A percentile compares a stretch with the other conserved stretches of the same genome.
These are phyloP conservation scores for Drosophila repleta DNA, from an alignment of 1,140 invertebrate species.

Conservation along the genomic window DNA sequence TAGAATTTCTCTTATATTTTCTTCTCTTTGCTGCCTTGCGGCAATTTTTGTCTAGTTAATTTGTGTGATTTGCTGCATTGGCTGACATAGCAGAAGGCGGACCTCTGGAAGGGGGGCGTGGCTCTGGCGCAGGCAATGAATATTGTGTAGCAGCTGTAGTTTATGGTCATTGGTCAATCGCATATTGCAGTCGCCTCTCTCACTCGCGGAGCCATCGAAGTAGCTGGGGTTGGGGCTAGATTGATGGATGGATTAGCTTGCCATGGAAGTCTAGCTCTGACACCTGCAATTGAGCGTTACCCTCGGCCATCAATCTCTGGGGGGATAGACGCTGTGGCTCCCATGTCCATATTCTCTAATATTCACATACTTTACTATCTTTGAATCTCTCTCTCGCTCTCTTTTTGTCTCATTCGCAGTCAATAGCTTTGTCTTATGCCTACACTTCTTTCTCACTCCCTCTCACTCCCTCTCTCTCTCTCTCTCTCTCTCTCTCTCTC, in stretches of 20 bases:
- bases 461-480: no score
- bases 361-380: no score
- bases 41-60: conserved; percentile 79
- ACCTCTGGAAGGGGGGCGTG: not conserved
- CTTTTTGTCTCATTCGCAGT: no score
- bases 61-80: conserved; percentile 77
- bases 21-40: conserved; percentile 43
- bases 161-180: conserved; percentile 28
- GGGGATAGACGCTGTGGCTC: no score
- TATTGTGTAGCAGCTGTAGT: not conserved
- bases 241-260: not conserved
- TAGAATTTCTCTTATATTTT: conserved; percentile 49
- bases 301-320: not conserved
- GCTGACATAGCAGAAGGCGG: not conserved
- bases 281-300: no score
- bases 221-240: not conserved
- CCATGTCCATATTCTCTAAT: no score
- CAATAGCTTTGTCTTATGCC: no score
- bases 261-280: not conserved
- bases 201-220: not conserved
- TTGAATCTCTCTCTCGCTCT: not conserved
- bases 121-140: not conserved
- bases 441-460: no score
- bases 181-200: conserved; percentile 20
- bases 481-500: no score